phyloP scores from a whole-genome alignment of 1,140 invertebrate species.

The Drosophila lacteicornis region DNA sequence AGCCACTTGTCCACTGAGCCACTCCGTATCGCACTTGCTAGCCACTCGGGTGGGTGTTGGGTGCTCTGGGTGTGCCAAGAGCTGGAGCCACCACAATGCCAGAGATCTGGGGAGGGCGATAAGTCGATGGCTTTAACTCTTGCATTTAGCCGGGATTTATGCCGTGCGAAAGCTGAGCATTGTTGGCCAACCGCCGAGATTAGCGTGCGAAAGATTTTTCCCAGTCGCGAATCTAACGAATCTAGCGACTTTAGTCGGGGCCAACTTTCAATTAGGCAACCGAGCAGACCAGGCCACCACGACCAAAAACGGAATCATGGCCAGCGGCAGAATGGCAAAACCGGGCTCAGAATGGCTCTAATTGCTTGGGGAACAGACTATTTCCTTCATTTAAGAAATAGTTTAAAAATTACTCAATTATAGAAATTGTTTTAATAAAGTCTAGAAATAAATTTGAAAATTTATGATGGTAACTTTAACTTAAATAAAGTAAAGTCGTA shows the following conservation, averaged over 20 bases:
- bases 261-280: constrained; percentile 67
- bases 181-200: constrained; percentile 52
- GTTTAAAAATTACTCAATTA: background rate
- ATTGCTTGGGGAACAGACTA: background rate
- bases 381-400: no score
- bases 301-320: constrained; percentile 58
- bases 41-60: constrained; percentile 2
- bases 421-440: no score
- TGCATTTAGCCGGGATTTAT: constrained; percentile 52
- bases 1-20: constrained; percentile 25
- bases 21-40: background rate
- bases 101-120: constrained; percentile 43
- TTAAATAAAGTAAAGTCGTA: background rate
- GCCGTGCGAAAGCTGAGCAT: constrained; percentile 60
- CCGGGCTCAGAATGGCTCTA: constrained; percentile 23
- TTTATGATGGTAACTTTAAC: no score
- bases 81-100: constrained; percentile 40
- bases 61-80: constrained; percentile 23
- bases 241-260: constrained; percentile 2
- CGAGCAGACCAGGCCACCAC: constrained; percentile 15
- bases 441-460: no score
- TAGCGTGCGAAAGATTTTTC: constrained; percentile 56
- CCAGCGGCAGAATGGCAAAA: constrained; percentile 30
- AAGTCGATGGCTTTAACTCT: constrained; percentile 61
- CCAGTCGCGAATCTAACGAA: constrained; percentile 1